Evolutionary conservation across 2,888 invertebrate genomes (phyloP).

Genomic region (Conchocele bisecta): DNA sequence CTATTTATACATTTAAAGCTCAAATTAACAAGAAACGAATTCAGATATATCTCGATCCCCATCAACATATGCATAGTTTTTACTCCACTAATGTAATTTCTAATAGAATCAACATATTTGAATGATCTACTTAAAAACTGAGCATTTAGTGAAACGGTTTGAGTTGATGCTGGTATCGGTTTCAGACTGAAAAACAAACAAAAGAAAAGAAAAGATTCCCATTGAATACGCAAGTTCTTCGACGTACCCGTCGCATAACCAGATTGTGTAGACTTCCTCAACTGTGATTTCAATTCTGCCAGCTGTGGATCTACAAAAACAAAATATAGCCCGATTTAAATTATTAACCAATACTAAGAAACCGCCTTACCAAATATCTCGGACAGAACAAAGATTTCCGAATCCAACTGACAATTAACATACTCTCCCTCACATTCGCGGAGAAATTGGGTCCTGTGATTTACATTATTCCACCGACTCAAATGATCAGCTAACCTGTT

Average conservation of each 20-base stretch:
- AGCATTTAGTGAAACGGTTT: background rate
- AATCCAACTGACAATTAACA: too few species aligned
- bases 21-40: background rate
- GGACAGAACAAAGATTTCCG: too few species aligned
- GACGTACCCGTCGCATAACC: slow-evolving; percentile 17
- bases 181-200: slow-evolving; percentile 7
- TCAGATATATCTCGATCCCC: background rate
- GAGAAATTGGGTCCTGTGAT: too few species aligned
- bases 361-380: too few species aligned
- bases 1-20: slow-evolving; percentile 7
- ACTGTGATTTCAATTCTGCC: background rate
- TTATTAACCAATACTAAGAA: too few species aligned
- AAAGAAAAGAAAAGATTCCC: slow-evolving; percentile 17
- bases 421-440: too few species aligned
- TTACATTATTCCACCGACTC: background rate
- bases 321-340: too few species aligned
- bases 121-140: slow-evolving; percentile 6
- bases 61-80: slow-evolving; percentile 6
- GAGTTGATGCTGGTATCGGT: background rate
- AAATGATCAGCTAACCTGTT: slow-evolving; percentile 12
- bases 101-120: slow-evolving; percentile 1
- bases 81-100: slow-evolving; percentile 20
- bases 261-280: slow-evolving; percentile 2
- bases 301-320: background rate
- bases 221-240: slow-evolving; percentile 2